phyloP scores from a whole-genome alignment of 1,140 invertebrate genomes.

The Phocides pigmalion region DNA sequence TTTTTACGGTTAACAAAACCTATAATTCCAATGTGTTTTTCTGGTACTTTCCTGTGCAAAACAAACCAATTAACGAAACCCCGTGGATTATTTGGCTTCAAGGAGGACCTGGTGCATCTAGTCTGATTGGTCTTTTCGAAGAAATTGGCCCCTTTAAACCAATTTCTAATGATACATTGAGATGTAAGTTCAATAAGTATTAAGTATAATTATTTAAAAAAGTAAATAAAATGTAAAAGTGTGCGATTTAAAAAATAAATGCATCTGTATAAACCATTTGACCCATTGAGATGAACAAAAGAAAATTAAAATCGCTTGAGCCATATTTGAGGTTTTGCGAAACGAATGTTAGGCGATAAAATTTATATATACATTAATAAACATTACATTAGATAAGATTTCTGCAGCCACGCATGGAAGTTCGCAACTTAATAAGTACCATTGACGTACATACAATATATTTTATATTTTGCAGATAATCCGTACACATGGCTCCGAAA shows the following conservation, averaged over 20 bases:
- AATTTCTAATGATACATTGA: conserved; percentile 72
- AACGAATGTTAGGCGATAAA: too few species aligned
- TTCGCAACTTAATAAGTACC: too few species aligned
- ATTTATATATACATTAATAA: too few species aligned
- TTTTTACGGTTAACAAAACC: conserved; percentile 85
- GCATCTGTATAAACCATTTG: too few species aligned
- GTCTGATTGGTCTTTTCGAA: conserved; percentile 91
- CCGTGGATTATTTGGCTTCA: conserved; percentile 91
- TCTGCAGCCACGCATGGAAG: too few species aligned
- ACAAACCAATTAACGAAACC: conserved; percentile 74
- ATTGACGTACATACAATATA: too few species aligned
- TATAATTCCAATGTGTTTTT: conserved; percentile 88
- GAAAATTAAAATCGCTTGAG: too few species aligned
- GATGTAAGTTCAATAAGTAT: conserved; percentile 61
- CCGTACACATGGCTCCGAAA: conserved; percentile 88
- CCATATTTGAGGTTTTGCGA: too few species aligned
- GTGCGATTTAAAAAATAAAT: too few species aligned
- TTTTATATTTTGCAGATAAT: conserved; percentile 53
- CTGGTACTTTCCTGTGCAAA: conserved; percentile 87
- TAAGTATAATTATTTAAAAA: background rate
- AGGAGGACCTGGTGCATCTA: conserved; percentile 91
- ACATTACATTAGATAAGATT: too few species aligned
- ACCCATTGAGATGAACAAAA: too few species aligned
- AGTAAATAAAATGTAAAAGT: background rate
- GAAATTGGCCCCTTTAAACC: conserved; percentile 91